Evolutionary conservation across 37 sponge, comb jelly and placozoan species (phyloP).

Genomic region (Beroe ovata): DNA sequence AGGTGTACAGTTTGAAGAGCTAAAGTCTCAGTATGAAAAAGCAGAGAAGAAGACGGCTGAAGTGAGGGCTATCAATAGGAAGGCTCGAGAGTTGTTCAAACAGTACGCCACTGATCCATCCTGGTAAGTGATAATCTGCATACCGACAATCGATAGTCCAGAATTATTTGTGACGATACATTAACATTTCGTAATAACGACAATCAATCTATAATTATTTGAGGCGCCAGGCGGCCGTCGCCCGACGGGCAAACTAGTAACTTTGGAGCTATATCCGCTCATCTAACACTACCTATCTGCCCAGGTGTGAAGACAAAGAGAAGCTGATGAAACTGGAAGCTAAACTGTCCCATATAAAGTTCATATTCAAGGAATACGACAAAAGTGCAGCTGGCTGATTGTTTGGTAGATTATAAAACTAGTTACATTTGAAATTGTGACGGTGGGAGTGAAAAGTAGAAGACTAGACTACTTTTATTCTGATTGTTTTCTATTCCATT

Average conservation of each 20-base stretch:
- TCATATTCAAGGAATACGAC: neutral
- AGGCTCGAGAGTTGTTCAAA: constrained; percentile 15
- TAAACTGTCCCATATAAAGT: constrained; percentile 21
- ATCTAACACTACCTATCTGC: no score
- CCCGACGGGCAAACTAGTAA: no score
- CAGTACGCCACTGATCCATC: constrained; percentile 2
- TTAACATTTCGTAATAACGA: no score
- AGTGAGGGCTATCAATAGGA: constrained; percentile 20
- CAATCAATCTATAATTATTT: no score
- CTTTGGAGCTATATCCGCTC: no score
- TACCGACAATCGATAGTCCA: neutral
- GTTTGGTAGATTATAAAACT: no score
- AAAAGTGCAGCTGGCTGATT: neutral
- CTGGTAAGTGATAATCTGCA: neutral
- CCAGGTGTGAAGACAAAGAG: constrained; percentile 37
- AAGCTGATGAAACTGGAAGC: constrained; percentile 16
- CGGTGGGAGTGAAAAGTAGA: no score
- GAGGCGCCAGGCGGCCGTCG: no score
- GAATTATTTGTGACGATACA: no score
- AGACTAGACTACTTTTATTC: no score
- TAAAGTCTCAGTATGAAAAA: neutral
- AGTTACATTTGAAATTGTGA: no score
- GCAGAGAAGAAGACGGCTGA: neutral
- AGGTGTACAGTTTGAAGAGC: neutral
- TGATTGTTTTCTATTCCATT: no score